Conservation (phyloP, 2,113 vertebrate species). For the Felis chaus region DNA sequence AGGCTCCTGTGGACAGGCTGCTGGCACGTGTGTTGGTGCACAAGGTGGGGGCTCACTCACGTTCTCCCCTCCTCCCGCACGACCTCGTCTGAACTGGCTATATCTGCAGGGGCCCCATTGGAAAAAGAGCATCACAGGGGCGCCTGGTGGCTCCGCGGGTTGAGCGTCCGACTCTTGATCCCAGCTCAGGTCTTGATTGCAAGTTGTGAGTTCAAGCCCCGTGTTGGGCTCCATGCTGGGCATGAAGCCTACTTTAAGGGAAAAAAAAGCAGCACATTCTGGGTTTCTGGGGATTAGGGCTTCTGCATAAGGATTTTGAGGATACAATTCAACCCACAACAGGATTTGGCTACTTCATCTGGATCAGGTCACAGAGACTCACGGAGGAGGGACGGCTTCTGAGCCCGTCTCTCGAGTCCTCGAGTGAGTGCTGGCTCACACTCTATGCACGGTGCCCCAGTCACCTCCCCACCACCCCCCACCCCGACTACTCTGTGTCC, state of each 20-base stretch:
- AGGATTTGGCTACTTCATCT: background rate
- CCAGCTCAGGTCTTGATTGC: no score
- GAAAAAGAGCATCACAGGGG: no score
- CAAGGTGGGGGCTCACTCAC: background rate
- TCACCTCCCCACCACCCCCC: no score
- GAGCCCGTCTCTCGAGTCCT: background rate
- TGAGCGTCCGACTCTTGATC: no score
- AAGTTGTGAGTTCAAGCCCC: no score
- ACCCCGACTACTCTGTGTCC: background rate
- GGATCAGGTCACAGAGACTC: background rate
- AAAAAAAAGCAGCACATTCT: background rate
- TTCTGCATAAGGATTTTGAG: accelerated
- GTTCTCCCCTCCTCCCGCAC: background rate
- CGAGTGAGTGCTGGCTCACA: background rate
- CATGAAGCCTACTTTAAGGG: no score
- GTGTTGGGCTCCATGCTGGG: no score
- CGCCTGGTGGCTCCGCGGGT: no score
- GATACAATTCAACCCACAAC: no score
- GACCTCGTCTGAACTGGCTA: background rate
- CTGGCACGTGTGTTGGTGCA: background rate
- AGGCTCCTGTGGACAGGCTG: background rate
- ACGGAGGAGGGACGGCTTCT: background rate
- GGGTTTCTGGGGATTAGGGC: background rate
- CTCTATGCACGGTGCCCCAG: accelerated
- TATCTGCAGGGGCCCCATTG: accelerated